A percentile compares a stretch with the other conserved stretches of the same genome.
phyloP scores from a whole-genome alignment of 2,888 invertebrate genomes.

The Brachyptera risi region DNA sequence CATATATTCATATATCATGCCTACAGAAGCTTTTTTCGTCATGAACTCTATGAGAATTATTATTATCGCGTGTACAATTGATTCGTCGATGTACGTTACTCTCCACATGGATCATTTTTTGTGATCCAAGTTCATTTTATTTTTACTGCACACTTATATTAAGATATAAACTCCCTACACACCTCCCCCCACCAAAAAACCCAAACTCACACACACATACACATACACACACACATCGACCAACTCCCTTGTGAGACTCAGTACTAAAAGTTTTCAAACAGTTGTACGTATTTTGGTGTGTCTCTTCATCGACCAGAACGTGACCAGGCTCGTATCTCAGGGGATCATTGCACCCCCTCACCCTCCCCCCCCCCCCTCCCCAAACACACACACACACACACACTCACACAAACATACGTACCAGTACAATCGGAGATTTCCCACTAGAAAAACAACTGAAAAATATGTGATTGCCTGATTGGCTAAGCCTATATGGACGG shows the following conservation, averaged over 20 bases:
- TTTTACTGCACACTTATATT: too few relatives aligned
- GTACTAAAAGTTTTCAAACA: slow-evolving; percentile 2
- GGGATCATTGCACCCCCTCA: neutral
- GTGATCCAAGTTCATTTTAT: too few relatives aligned
- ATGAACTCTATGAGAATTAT: too few relatives aligned
- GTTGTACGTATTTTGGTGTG: slow-evolving; percentile 4
- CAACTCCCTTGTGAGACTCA: neutral
- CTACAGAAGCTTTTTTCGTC: too few relatives aligned
- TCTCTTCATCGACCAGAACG: neutral
- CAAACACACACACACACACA: neutral
- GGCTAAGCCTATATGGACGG: too few relatives aligned
- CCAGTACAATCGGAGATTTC: neutral
- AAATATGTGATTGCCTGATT: too few relatives aligned
- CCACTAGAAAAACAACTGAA: neutral
- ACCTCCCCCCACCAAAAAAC: too few relatives aligned
- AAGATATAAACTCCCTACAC: too few relatives aligned
- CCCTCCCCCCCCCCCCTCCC: neutral
- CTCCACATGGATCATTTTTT: too few relatives aligned
- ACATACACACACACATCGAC: neutral
- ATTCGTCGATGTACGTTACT: too few relatives aligned
- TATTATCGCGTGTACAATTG: too few relatives aligned
- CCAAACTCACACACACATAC: neutral
- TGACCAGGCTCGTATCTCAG: neutral
- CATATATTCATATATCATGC: too few relatives aligned
- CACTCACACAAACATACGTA: neutral